Evolutionary conservation across 2,797 vertebrate species (phyloP), one percentile per base, ranked within the genome.

Genomic region (Anniella stebbinsi): DNA sequence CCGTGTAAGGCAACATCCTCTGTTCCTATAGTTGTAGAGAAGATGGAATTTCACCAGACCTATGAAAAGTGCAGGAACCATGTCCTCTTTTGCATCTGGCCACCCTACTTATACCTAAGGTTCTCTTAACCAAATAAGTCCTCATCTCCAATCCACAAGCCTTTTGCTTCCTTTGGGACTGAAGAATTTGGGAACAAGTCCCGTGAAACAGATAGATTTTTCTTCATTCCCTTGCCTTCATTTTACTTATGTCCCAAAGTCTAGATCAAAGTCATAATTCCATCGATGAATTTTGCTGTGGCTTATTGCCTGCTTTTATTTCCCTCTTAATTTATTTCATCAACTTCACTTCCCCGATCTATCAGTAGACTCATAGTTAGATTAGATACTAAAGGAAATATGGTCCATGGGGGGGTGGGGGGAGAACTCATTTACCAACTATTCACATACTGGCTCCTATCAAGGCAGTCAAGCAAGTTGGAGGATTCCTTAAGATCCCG

Each of bases 241-340:
- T 88, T 94, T 57, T 93, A 89, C 89, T 87, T 91, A 89, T 84
- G 28, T 38, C 86, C 54, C 87, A 86, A 51, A 89, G 21, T 60
- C 76, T 80, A 63, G 75, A 90, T 88, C 69, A 90, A 91, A 92
- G 91, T 67, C 76, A 89, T 92, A 25, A 92, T 23, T 92, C 91
- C 86, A 57, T 75, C 90, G 90, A 87, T 84, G 23, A 66, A 82
- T 86, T 92, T 92, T 94, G 78, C 54, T 90, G 87, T 85, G 88
- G 81, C 75, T 91, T 69, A 93, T 92, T 90, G 66, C 48, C 41
- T 87, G 66, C 8, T 93, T 93, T 91, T 91, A 91, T 92, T 91
- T 93, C 93, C 57, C 75, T 92, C 63, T 84, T 80, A 25, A 85
- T 89, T 90, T 93, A 91, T 92, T 88, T 90, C 92, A 94, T 93